Evolutionary conservation across 2,113 vertebrate genomes (phyloP).

Genomic region (Notothenia rossii): DNA sequence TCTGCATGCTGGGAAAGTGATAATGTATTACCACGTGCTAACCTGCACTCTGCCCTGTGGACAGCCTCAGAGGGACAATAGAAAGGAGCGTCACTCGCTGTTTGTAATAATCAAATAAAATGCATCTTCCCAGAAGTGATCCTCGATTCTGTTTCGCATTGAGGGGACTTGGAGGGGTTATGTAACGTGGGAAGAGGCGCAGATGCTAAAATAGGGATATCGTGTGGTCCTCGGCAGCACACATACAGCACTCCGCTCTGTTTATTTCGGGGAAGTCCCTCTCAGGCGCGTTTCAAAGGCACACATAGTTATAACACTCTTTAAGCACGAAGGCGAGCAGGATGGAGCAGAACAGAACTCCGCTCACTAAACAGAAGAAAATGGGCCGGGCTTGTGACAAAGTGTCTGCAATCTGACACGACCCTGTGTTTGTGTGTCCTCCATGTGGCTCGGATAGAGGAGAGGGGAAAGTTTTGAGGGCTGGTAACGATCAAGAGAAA

Average conservation of each 20-base stretch:
- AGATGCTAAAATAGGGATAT: conserved; percentile 27
- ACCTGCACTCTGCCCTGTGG: not conserved
- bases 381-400: conserved; percentile 72
- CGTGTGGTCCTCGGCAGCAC: not conserved
- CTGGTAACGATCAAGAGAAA: conserved; percentile 1
- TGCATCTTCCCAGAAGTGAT: conserved; percentile 1
- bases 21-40: conserved; percentile 16
- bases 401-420: conserved; percentile 68
- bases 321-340: not conserved
- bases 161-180: not conserved
- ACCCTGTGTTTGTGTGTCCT: conserved; percentile 37
- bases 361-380: conserved; percentile 36
- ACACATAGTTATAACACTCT: conserved; percentile 10
- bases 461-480: conserved; percentile 36
- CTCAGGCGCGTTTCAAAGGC: conserved; percentile 47
- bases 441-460: conserved; percentile 48
- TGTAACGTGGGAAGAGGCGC: conserved; percentile 21
- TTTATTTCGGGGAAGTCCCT: conserved; percentile 48
- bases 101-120: not conserved
- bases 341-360: conserved; percentile 16
- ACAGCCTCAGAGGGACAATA: not conserved
- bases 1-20: not conserved
- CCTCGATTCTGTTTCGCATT: conserved; percentile 24
- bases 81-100: not conserved
- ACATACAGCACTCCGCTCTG: not conserved